These are phyloP conservation scores for Mesorhabditis spiculigera DNA, from an alignment of 2,888 invertebrate species.

Conservation along the genomic window DNA sequence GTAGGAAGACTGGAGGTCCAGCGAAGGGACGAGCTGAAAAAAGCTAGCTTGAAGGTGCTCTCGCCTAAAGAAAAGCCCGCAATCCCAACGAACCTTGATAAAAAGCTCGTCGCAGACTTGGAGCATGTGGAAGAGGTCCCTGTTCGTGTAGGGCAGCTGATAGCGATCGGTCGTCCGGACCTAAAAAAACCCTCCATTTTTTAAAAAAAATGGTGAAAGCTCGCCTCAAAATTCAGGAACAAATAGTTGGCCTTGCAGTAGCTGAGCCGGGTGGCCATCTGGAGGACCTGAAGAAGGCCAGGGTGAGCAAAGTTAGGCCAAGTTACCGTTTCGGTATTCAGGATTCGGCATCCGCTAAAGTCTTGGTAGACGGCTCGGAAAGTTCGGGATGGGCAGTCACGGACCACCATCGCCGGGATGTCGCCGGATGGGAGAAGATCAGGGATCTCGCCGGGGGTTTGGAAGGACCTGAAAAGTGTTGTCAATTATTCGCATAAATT, in stretches of 20 bases:
- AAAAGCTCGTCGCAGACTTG: slow-evolving; percentile 50
- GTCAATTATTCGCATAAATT: too few species aligned
- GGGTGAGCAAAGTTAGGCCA: not conserved
- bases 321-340: slow-evolving; percentile 44
- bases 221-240: slow-evolving; percentile 48
- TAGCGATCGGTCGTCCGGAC: slow-evolving; percentile 51
- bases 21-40: slow-evolving; percentile 44
- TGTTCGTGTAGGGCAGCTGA: slow-evolving; percentile 48
- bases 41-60: not conserved
- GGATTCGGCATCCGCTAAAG: slow-evolving; percentile 60
- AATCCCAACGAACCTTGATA: slow-evolving; percentile 26
- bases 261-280: slow-evolving; percentile 41
- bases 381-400: slow-evolving; percentile 66
- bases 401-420: slow-evolving; percentile 24
- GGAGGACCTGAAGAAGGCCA: slow-evolving; percentile 28
- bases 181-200: not conserved
- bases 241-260: slow-evolving; percentile 51
- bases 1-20: slow-evolving; percentile 51
- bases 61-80: not conserved
- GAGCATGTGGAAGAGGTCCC: slow-evolving; percentile 51
- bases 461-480: not conserved
- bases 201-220: not conserved
- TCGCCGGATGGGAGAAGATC: slow-evolving; percentile 17
- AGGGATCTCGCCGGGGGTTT: not conserved
- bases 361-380: slow-evolving; percentile 67